These are phyloP conservation scores for Mastomys coucha DNA, from an alignment of 2,113 vertebrate genomes.

Conservation along the genomic window DNA sequence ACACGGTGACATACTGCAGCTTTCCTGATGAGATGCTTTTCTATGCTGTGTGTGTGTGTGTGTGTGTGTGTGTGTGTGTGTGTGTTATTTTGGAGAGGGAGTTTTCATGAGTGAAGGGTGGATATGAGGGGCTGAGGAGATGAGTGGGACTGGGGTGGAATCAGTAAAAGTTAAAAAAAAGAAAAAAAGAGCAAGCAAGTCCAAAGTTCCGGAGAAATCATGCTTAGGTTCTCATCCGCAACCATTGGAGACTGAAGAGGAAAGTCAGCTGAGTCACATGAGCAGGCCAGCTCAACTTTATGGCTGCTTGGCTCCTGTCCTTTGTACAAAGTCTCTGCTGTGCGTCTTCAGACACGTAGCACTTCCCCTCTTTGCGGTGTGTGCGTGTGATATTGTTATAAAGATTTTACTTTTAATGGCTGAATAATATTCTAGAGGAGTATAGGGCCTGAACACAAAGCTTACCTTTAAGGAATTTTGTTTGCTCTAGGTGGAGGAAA, in stretches of 20 bases:
- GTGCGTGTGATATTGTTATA: neutral
- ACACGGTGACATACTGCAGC: too few species aligned
- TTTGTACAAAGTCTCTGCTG: neutral
- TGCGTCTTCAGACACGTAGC: neutral
- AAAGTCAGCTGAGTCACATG: neutral
- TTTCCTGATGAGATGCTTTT: too few species aligned
- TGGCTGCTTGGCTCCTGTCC: neutral
- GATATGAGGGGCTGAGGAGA: too few species aligned
- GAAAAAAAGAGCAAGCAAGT: neutral
- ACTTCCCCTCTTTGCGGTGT: neutral
- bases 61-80: too few species aligned
- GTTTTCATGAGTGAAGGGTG: too few species aligned
- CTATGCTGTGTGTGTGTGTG: too few species aligned
- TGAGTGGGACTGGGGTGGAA: too few species aligned
- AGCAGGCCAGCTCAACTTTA: neutral
- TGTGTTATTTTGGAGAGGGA: too few species aligned
- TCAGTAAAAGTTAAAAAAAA: too few species aligned
- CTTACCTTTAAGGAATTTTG: neutral
- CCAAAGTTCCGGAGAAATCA: neutral
- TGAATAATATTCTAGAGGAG: slow-evolving; percentile 6
- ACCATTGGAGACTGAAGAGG: neutral
- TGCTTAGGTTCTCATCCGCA: neutral
- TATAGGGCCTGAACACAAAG: neutral
- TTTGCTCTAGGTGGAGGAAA: neutral
- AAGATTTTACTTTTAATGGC: neutral